These are phyloP conservation scores for Lepus europaeus DNA, from an alignment of 2,113 vertebrate species.

Conservation along the genomic window DNA sequence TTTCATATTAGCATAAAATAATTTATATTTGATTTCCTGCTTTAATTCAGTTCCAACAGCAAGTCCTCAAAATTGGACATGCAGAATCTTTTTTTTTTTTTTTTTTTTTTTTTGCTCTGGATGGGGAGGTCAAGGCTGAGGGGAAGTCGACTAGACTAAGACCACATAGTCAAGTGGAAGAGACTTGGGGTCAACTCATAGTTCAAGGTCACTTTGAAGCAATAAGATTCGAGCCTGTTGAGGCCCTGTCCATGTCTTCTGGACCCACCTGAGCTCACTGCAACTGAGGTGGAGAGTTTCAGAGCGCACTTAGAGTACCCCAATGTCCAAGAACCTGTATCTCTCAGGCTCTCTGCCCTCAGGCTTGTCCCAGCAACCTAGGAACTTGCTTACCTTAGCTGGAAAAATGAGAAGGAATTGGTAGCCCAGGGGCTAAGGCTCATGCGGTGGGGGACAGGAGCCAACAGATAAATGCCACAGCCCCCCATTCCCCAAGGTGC, in stretches of 20 bases:
- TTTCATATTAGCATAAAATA: constrained; percentile 58
- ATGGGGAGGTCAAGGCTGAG: constrained; percentile 35
- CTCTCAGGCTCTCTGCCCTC: not conserved
- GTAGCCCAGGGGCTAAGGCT: not conserved
- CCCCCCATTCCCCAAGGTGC: not conserved
- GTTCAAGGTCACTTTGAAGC: not conserved
- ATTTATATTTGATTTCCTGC: constrained; percentile 47
- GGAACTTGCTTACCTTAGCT: not conserved
- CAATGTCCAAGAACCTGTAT: not conserved
- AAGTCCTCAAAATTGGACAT: not conserved
- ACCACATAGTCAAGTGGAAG: not conserved
- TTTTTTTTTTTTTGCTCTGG: not conserved
- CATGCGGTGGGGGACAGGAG: not conserved
- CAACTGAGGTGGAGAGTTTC: not conserved
- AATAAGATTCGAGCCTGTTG: not conserved
- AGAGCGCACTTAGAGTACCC: not conserved
- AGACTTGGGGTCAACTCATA: not conserved
- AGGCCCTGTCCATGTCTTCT: not conserved
- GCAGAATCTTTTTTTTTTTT: not conserved
- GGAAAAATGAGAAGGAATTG: not conserved
- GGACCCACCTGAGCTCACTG: not conserved
- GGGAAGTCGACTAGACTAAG: not conserved
- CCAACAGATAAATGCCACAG: not conserved
- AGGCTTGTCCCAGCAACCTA: not conserved
- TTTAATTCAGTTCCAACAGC: constrained; percentile 53